phyloP scores from a whole-genome alignment of 2,888 invertebrate genomes.

The Melanotus villosus region DNA sequence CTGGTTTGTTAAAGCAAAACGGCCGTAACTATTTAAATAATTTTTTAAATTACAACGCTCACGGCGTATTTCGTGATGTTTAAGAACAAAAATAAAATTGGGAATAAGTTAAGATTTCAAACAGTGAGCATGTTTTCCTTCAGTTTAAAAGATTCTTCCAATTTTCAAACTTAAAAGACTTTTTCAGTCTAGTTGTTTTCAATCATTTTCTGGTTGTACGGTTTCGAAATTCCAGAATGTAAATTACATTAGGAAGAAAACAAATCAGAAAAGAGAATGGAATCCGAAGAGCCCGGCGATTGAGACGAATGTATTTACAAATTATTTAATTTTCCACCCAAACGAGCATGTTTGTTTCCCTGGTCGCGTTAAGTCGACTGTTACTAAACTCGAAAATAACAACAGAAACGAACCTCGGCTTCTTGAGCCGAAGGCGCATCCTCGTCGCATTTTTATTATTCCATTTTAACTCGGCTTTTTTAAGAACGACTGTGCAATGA shows the following conservation, averaged over 20 bases:
- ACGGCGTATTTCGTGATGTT: no score
- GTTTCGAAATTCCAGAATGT: slow-evolving; percentile 28
- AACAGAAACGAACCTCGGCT: slow-evolving; percentile 37
- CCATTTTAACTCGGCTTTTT: slow-evolving; percentile 33
- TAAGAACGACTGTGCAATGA: slow-evolving; percentile 28
- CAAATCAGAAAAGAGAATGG: neutral
- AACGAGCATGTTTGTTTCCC: slow-evolving; percentile 65
- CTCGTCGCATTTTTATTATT: slow-evolving; percentile 39
- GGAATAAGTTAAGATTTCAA: no score
- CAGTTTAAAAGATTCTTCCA: no score
- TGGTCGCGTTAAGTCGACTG: slow-evolving; percentile 63
- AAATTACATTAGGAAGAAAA: slow-evolving; percentile 25
- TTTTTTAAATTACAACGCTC: no score
- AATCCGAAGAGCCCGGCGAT: slow-evolving; percentile 52
- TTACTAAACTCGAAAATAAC: slow-evolving; percentile 62
- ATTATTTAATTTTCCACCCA: slow-evolving; percentile 68
- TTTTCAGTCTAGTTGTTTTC: neutral
- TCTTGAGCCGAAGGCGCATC: slow-evolving; percentile 30
- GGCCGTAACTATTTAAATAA: no score
- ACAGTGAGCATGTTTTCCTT: no score
- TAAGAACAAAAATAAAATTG: no score
- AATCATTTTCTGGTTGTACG: slow-evolving; percentile 22
- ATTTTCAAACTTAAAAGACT: no score
- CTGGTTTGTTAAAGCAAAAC: no score
- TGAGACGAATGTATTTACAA: slow-evolving; percentile 63